Evolutionary conservation across 23 tunicate genomes (phyloP).

Genomic region (Trididemnum clinides): DNA sequence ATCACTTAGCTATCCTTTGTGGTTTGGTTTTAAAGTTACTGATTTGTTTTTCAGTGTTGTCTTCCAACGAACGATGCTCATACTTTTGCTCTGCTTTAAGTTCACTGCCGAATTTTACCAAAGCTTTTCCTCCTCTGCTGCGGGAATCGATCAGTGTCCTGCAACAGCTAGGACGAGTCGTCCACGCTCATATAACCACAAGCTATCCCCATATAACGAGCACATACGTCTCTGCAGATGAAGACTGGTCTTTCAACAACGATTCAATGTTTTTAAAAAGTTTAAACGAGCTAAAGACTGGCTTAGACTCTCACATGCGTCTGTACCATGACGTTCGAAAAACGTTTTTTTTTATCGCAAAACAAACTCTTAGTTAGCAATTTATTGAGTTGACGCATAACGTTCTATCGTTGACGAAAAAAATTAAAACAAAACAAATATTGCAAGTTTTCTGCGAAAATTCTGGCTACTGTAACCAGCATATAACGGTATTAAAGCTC

Average conservation of each 20-base stretch:
- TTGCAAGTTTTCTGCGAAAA: too few relatives aligned
- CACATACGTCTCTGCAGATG: slow-evolving; percentile 2
- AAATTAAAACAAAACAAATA: too few relatives aligned
- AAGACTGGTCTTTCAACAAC: slow-evolving; percentile 48
- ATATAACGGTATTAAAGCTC: too few relatives aligned
- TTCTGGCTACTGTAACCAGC: too few relatives aligned
- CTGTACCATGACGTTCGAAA: slow-evolving; percentile 43
- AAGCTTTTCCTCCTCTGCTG: slow-evolving; percentile 81
- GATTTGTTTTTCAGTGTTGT: slow-evolving; percentile 49
- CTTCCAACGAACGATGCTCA: slow-evolving; percentile 49
- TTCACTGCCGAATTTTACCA: slow-evolving; percentile 46
- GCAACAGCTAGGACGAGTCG: slow-evolving; percentile 61
- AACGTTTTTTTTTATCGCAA: slow-evolving; percentile 45
- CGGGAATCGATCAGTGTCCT: slow-evolving; percentile 65
- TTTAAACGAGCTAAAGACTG: neutral
- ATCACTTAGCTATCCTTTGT: too few relatives aligned
- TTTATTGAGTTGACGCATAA: slow-evolving; percentile 1
- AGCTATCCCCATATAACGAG: slow-evolving; percentile 32
- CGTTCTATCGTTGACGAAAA: too few relatives aligned
- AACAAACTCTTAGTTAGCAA: slow-evolving; percentile 12
- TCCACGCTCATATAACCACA: slow-evolving; percentile 49
- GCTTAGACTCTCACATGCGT: slow-evolving; percentile 12
- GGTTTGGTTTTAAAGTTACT: too few relatives aligned
- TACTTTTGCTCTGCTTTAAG: slow-evolving; percentile 48
- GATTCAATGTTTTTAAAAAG: neutral